Conservation (phyloP, 2,888 invertebrate genomes). For the Apodemia mormo region DNA sequence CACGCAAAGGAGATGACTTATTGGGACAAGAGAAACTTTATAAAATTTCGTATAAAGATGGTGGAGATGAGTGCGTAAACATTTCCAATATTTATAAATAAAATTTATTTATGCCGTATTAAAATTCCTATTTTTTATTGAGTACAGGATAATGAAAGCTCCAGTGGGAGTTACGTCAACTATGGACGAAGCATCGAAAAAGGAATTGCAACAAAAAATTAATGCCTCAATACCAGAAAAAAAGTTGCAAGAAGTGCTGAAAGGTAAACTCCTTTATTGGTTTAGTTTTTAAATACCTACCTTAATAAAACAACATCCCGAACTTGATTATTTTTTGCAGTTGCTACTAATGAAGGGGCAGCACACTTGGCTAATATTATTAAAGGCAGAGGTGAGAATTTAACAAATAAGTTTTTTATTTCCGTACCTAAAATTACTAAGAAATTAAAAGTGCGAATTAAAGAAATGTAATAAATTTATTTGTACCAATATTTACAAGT, state of each 20-base stretch:
- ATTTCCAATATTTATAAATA: not conserved
- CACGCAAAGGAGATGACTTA: conserved; percentile 47
- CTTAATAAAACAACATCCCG: not conserved
- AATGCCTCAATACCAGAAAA: conserved; percentile 51
- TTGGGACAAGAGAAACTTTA: conserved; percentile 51
- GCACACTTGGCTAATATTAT: conserved; percentile 52
- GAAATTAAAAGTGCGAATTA: too few relatives aligned
- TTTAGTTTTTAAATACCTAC: not conserved
- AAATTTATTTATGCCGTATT: not conserved
- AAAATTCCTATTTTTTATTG: too few relatives aligned
- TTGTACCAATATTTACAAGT: too few relatives aligned
- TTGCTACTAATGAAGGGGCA: conserved; percentile 51
- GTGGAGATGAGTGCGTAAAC: conserved; percentile 54
- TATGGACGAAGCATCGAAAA: conserved; percentile 42
- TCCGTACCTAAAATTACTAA: not conserved
- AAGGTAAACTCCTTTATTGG: not conserved
- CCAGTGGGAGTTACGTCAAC: not conserved
- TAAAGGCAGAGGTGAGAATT: conserved; percentile 52
- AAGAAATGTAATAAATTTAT: too few relatives aligned
- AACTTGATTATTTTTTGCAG: conserved; percentile 39
- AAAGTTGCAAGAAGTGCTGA: conserved; percentile 47
- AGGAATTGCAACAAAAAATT: conserved; percentile 45
- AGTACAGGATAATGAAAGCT: not conserved
- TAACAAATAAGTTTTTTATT: not conserved
- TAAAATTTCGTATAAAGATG: conserved; percentile 55